Conservation (phyloP, 2,113 vertebrate species). For the Rhegmatorhina hoffmannsi region DNA sequence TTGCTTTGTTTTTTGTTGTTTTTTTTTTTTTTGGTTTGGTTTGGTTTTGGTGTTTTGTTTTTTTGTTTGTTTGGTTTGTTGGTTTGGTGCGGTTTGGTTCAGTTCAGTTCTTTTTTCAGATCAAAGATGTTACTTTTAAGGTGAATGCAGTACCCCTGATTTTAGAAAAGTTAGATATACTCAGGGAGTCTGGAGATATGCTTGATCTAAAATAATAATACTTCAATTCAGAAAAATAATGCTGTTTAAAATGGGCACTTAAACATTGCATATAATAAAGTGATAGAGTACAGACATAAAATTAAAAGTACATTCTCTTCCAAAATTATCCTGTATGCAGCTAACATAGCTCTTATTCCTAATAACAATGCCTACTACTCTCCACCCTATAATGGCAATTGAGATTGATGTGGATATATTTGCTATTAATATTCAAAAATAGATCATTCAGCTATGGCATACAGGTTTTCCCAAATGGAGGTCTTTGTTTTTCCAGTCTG, state of each 20-base stretch:
- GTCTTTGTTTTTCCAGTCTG: background rate
- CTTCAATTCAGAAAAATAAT: background rate
- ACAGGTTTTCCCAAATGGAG: background rate
- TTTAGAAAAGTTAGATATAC: background rate
- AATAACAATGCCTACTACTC: background rate
- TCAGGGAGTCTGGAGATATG: background rate
- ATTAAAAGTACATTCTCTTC: background rate
- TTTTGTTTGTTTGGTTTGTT: no score
- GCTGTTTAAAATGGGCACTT: background rate
- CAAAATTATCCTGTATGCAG: background rate
- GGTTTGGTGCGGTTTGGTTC: background rate
- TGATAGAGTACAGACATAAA: background rate
- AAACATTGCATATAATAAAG: background rate
- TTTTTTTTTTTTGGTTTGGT: background rate
- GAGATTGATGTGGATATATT: background rate
- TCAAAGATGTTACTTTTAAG: background rate
- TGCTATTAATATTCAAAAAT: background rate
- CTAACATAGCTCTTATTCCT: background rate
- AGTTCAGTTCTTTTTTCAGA: background rate
- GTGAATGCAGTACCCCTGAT: background rate
- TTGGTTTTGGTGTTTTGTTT: background rate
- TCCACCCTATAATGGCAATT: background rate
- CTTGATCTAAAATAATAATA: background rate
- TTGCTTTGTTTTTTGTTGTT: background rate
- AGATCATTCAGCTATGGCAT: background rate